These are phyloP conservation scores for Mesochorus sp. DNA, from an alignment of 2,888 invertebrate species.

Conservation along the genomic window DNA sequence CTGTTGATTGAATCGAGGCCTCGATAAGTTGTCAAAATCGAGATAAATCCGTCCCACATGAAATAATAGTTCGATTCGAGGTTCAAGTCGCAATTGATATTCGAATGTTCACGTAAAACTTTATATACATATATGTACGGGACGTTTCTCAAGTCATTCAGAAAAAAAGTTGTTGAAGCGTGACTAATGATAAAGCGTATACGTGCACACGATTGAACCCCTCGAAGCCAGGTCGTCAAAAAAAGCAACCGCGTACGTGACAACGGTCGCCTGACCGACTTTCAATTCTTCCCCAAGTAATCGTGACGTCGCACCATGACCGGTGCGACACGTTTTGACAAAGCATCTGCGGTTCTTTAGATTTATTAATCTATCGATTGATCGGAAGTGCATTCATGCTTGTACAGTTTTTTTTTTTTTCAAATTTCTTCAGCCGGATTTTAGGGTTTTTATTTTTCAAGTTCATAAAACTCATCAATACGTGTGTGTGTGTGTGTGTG, in stretches of 20 bases:
- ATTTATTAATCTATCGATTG: constrained; percentile 35
- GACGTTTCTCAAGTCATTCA: constrained; percentile 51
- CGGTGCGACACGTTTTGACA: constrained; percentile 9
- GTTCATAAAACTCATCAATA: not conserved
- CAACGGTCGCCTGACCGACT: constrained; percentile 51
- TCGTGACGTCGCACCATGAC: not conserved
- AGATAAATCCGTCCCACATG: not conserved
- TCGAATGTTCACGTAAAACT: too few relatives aligned
- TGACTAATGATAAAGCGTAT: constrained; percentile 54
- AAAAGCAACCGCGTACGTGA: constrained; percentile 16
- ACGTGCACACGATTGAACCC: constrained; percentile 38
- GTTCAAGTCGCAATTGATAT: constrained; percentile 12
- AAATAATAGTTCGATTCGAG: not conserved
- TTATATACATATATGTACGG: not conserved
- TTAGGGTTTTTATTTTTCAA: not conserved
- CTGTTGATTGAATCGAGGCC: not conserved
- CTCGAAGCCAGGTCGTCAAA: constrained; percentile 31
- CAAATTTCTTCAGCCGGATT: not conserved
- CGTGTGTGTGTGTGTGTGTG: too few relatives aligned
- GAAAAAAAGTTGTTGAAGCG: constrained; percentile 49
- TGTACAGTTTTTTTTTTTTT: not conserved
- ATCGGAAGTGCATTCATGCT: not conserved
- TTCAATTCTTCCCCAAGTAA: constrained; percentile 27
- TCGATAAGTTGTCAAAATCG: not conserved
- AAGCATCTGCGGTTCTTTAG: not conserved